These are phyloP conservation scores for Grapholita molesta DNA, from an alignment of 1,140 invertebrate species.

Conservation along the genomic window DNA sequence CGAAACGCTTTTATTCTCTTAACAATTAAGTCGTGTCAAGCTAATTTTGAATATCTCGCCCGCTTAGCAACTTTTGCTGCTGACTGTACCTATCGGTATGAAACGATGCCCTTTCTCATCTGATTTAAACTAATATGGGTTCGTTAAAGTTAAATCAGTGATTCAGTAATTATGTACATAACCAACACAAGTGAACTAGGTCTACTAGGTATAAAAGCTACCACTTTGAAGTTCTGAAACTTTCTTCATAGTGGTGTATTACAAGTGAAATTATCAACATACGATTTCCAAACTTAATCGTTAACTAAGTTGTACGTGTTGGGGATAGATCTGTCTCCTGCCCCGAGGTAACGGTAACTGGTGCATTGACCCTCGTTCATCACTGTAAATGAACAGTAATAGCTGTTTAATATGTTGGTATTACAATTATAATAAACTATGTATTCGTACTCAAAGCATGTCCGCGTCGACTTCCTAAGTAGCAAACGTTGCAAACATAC, in stretches of 20 bases:
- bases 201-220: background rate
- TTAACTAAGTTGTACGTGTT: conserved; percentile 9
- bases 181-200: background rate
- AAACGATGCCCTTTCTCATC: too few species aligned
- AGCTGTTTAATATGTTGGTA: conserved; percentile 51
- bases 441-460: conserved; percentile 26
- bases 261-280: background rate
- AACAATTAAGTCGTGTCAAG: too few species aligned
- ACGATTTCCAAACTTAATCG: background rate
- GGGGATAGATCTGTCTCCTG: conserved; percentile 22
- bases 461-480: conserved; percentile 56
- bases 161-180: too few species aligned
- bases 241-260: background rate
- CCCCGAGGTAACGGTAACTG: conserved; percentile 44
- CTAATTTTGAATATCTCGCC: too few species aligned
- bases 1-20: too few species aligned
- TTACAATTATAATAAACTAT: conserved; percentile 31
- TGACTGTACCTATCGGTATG: too few species aligned
- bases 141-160: background rate
- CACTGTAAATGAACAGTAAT: conserved; percentile 50
- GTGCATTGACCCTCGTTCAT: conserved; percentile 43
- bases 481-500: conserved; percentile 41
- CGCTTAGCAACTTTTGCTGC: too few species aligned
- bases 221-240: background rate
- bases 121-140: too few species aligned